Percentiles rank a stretch among this genome's conserved stretches.
Conservation (phyloP, 2,888 invertebrate genomes). For the Coleophora deauratella region DNA sequence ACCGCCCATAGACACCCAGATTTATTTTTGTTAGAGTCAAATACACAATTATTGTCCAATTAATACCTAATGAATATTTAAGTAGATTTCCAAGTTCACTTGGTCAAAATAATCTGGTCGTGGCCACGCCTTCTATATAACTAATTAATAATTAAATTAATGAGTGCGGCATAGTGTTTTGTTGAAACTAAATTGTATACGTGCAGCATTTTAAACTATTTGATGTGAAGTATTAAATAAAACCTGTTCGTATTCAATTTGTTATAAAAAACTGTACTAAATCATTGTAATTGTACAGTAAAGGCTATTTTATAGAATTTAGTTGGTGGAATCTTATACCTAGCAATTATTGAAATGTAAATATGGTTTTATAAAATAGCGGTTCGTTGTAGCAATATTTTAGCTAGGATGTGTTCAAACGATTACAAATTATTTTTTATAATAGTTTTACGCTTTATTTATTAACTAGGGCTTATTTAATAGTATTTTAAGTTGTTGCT, state of each 20-base stretch:
- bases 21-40: too few species aligned
- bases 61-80: too few species aligned
- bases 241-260: too few species aligned
- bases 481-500: slow-evolving; percentile 46
- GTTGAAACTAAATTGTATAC: slow-evolving; percentile 9
- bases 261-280: too few species aligned
- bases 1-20: too few species aligned
- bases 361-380: slow-evolving; percentile 48
- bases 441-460: slow-evolving; percentile 54
- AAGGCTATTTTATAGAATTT: slow-evolving; percentile 35
- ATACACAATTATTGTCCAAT: too few species aligned
- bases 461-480: slow-evolving; percentile 61
- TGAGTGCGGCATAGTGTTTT: too few species aligned
- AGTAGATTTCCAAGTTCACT: too few species aligned
- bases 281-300: slow-evolving; percentile 23
- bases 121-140: too few species aligned
- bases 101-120: too few species aligned
- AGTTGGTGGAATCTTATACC: slow-evolving; percentile 37
- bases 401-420: slow-evolving; percentile 72
- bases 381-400: slow-evolving; percentile 64
- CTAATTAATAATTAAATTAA: slow-evolving; percentile 1
- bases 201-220: too few species aligned
- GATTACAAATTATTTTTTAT: slow-evolving; percentile 50
- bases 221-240: too few species aligned
- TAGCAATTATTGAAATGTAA: slow-evolving; percentile 52